A percentile compares a stretch with the other conserved stretches of the same genome.
Conservation (phyloP, 2,888 invertebrate genomes). For the Torymus tubicola region DNA sequence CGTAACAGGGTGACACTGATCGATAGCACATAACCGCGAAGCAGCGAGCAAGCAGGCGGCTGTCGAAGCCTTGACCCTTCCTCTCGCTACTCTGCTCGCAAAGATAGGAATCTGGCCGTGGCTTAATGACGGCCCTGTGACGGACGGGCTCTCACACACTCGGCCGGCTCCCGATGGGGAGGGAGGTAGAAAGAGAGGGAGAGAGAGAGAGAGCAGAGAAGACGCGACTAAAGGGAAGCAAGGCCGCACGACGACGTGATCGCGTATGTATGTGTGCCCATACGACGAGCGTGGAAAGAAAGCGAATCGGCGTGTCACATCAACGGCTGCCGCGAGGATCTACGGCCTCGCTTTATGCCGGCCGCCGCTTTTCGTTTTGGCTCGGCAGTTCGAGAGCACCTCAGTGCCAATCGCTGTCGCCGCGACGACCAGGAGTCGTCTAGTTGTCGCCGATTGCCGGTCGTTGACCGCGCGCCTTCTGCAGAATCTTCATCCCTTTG, state of each 20-base stretch:
- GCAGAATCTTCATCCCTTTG: conserved; percentile 3
- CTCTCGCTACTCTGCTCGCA: conserved; percentile 46
- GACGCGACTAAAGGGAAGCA: too few relatives aligned
- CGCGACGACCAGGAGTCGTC: neutral
- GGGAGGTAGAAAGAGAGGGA: conserved; percentile 46
- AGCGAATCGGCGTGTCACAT: conserved; percentile 68
- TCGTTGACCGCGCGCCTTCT: too few relatives aligned
- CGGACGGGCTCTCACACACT: conserved; percentile 54
- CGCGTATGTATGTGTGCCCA: too few relatives aligned
- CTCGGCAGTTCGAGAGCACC: conserved; percentile 41
- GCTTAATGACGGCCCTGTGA: conserved; percentile 72
- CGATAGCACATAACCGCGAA: conserved; percentile 65
- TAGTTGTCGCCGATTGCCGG: neutral
- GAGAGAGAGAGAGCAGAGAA: conserved; percentile 29
- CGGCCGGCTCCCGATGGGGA: conserved; percentile 21
- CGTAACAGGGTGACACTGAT: conserved; percentile 67
- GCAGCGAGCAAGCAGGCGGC: conserved; percentile 53
- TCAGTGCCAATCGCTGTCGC: conserved; percentile 63
- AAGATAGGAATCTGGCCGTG: conserved; percentile 71
- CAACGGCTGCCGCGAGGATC: conserved; percentile 72
- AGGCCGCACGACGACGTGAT: too few relatives aligned
- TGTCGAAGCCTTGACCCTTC: conserved; percentile 70
- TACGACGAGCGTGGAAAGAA: conserved; percentile 57
- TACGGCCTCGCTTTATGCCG: conserved; percentile 67
- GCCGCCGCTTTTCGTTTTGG: conserved; percentile 68